A percentile compares a stretch with the other conserved stretches of the same genome.
phyloP scores from a whole-genome alignment of 2,797 vertebrate species.

The Pseudocheirus occidentalis region DNA sequence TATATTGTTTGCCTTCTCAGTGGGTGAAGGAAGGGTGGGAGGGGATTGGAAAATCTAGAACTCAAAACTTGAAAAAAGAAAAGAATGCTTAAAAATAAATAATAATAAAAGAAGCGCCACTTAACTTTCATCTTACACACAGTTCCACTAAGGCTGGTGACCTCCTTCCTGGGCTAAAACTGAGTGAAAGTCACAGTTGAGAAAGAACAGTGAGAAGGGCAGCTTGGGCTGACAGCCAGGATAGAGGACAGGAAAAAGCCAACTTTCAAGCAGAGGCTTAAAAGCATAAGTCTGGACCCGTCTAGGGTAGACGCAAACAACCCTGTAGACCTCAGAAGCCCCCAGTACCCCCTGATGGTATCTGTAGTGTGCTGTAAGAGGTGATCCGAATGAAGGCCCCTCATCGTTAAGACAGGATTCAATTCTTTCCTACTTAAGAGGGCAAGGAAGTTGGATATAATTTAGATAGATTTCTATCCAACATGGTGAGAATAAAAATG shows the following conservation, averaged over 20 bases:
- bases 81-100: not conserved
- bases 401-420: not conserved
- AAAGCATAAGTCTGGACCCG: not conserved
- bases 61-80: not conserved
- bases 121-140: not conserved
- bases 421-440: not conserved
- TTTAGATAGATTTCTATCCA: not conserved
- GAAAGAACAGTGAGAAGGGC: not conserved
- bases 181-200: not conserved
- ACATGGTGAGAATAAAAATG: not conserved
- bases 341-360: not conserved
- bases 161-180: not conserved
- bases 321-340: not conserved
- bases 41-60: not conserved
- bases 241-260: not conserved
- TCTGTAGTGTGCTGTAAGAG: not conserved
- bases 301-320: not conserved
- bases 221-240: not conserved
- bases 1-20: not conserved
- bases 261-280: not conserved
- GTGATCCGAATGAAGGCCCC: not conserved
- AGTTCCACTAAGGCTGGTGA: not conserved
- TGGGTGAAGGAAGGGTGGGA: not conserved
- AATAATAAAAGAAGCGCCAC: not conserved
- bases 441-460: not conserved